Base-by-base conservation (phyloP, 1,140 invertebrate genomes). In the Drosophila quadrilineata region DNA sequence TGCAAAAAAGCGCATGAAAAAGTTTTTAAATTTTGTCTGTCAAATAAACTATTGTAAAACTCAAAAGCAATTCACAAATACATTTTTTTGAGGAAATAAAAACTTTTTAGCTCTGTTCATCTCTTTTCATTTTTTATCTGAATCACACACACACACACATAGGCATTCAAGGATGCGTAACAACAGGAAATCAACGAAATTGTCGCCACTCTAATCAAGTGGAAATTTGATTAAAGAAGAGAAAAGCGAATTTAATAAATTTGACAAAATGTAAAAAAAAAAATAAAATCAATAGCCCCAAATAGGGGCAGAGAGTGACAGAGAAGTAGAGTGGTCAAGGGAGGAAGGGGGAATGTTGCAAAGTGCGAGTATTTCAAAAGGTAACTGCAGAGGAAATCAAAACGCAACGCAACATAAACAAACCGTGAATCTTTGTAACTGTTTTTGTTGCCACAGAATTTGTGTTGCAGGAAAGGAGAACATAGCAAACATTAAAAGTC, bases 191-290 rank as follows among this genome's bases (percentile, higher is more conserved):
- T 84, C 79, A 71, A 79, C 74, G 69, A 79, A 84, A 84, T 85
- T 84, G 77, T 85, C 79, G 75, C 74, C 70, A 79, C 74, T 84
- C 75, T 79, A 82, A 66, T 82, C 79, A 84, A 84, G 79, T 85
- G 79, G 75, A 84, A 84, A 84, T 84, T 84, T 84, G 79, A 84
- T 84, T 84, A 84, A 84, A 62, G 41, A 58, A 62, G 19, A 53
- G 26, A 40, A 60, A 71, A 60, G 45, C 73, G 77, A 84, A 79
- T 84, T 85, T 85, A 75, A 84, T 84, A 77, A 79, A 84, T 85
- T 79, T 77, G 31, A 45, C 57, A 67, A n/a, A n/a, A n/a, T n/a
- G n/a, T n/a, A n/a, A n/a, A n/a, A n/a, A n/a, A n/a, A n/a, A n/a
- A n/a, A n/a, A n/a, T n/a, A n/a, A 77, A 63, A 43, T 56, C 64